Evolutionary conservation across 2,797 vertebrate genomes (phyloP), one percentile per base, ranked within the genome.

Genomic region (Brachyalestes nurse): DNA sequence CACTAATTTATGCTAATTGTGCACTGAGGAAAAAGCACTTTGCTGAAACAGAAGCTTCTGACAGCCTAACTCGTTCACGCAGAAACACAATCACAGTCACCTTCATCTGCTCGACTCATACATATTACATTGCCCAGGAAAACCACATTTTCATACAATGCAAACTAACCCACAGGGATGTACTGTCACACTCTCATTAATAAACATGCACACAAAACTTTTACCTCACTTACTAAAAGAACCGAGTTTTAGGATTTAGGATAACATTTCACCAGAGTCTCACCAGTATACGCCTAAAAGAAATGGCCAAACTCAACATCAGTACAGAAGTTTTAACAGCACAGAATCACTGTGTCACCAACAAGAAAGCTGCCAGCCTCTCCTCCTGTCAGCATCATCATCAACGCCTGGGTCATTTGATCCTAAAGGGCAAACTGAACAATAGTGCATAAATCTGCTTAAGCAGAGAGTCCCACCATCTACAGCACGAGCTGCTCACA

Each of bases 361-460:
- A 55, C 42, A 72, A 51, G 6, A 58, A 75, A 61, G 69, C 57
- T 62, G 51, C 40, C 67, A 66, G 13, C 2, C 21, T 75, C 49
- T 79, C 34, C n/a, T 77, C 65, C 71, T 84, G 70, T 78, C 75
- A 61, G 58, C 82, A 75, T 40, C 70, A 77, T 66, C 51, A 66
- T 28, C 58, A 77, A 66, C 57, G 47, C 70, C 47, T 74, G 4
- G 5, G 71, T 65, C 53, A 86, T 81, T 60, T 72, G 78, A 86
- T 78, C 42, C 72, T 73, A 42, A 86, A 86, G 83, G 85, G 84
- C 83, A 58, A 55, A 78, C 60, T 62, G 71, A 78, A 72, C 73
- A 75, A 80, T 58, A 70, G 60, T 53, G 60, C 40, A 65, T 45
- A 25, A 57, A 49, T 86, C 64, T 77, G 77, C 73, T 66, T 42